Conservation (phyloP, 1,140 invertebrate genomes). For the Radopholus similis region DNA sequence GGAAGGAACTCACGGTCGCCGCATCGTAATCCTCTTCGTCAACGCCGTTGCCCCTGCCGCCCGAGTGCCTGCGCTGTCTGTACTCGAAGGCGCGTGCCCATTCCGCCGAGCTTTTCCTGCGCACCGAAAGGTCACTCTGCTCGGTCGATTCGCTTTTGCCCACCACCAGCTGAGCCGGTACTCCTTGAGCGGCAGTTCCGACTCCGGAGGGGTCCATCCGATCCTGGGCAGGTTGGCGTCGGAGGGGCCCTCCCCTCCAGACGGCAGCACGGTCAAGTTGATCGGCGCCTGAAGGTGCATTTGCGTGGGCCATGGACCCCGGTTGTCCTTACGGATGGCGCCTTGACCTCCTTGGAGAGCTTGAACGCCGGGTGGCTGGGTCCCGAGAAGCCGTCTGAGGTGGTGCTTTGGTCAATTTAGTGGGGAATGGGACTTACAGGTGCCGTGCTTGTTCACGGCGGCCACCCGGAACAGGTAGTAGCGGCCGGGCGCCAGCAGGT, state of each 20-base stretch:
- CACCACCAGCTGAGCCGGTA: slow-evolving; percentile 36
- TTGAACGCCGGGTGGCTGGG: slow-evolving; percentile 47
- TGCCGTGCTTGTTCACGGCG: slow-evolving; percentile 38
- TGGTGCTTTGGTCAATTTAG: neutral
- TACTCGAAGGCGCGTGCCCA: slow-evolving; percentile 28
- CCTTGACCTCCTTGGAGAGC: slow-evolving; percentile 51
- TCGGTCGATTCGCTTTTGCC: neutral
- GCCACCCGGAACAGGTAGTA: slow-evolving; percentile 53
- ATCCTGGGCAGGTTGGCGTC: slow-evolving; percentile 30
- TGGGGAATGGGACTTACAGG: slow-evolving; percentile 8
- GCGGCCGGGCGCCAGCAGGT: slow-evolving; percentile 50
- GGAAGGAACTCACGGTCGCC: neutral
- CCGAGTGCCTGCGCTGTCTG: slow-evolving; percentile 20
- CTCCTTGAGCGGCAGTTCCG: slow-evolving; percentile 51
- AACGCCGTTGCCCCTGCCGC: slow-evolving; percentile 6
- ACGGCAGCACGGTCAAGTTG: slow-evolving; percentile 41
- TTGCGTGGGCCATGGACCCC: neutral
- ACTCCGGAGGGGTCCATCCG: slow-evolving; percentile 45
- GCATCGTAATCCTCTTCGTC: slow-evolving; percentile 33
- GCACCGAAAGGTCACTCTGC: neutral
- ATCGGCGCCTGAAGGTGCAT: slow-evolving; percentile 23
- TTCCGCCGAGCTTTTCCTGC: slow-evolving; percentile 20
- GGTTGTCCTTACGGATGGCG: slow-evolving; percentile 25
- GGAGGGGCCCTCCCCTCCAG: neutral
- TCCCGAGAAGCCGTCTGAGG: slow-evolving; percentile 39